Evolutionary conservation across 2,113 vertebrate genomes (phyloP).

Genomic region (Elachura formosa): DNA sequence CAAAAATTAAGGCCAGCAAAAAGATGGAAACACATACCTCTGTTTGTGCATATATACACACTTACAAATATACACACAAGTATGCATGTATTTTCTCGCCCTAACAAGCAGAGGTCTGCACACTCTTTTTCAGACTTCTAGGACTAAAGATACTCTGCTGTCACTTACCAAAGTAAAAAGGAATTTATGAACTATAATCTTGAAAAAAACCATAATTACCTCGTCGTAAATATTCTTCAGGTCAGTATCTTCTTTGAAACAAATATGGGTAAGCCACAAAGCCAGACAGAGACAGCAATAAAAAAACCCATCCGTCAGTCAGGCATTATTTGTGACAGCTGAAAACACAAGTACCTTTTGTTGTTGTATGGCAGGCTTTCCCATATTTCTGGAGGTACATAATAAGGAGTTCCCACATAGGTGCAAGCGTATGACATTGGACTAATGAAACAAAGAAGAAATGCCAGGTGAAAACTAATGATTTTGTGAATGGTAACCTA

Average conservation of each 20-base stretch:
- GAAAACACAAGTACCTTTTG: conserved; percentile 79
- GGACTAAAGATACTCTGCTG: background rate
- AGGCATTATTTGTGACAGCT: background rate
- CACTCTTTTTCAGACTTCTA: background rate
- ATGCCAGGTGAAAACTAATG: background rate
- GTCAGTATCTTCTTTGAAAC: background rate
- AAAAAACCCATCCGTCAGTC: background rate
- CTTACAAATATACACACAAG: background rate
- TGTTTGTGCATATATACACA: no score
- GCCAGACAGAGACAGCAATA: background rate
- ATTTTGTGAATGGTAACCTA: background rate
- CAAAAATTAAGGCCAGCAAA: background rate
- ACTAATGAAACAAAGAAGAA: conserved; percentile 69
- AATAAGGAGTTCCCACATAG: conserved; percentile 92
- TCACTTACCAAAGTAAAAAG: background rate
- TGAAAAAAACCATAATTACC: background rate
- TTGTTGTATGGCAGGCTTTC: conserved; percentile 92
- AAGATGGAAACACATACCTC: background rate
- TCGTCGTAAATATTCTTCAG: background rate
- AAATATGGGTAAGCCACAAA: background rate
- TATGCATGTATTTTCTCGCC: background rate
- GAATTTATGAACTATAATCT: background rate
- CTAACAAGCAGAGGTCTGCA: background rate
- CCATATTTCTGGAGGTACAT: conserved; percentile 94
- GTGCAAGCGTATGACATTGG: conserved; percentile 80